Evolutionary conservation across 2,888 invertebrate genomes (phyloP).

Genomic region (Augiades crinisus): DNA sequence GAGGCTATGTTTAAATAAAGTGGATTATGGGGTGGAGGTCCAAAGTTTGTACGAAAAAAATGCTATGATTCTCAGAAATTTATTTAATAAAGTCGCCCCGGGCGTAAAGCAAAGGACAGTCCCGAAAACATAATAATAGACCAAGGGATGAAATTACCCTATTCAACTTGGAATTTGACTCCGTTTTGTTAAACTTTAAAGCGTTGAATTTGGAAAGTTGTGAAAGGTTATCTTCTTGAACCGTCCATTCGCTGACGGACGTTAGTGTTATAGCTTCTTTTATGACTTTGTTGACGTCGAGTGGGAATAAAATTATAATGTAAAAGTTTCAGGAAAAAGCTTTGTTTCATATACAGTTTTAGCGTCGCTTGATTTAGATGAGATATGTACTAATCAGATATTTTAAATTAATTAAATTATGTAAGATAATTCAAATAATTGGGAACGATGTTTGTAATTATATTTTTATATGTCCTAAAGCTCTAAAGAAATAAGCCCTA

Average conservation of each 20-base stretch:
- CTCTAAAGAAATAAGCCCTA: no score
- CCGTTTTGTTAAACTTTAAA: slow-evolving; percentile 18
- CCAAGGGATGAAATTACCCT: slow-evolving; percentile 19
- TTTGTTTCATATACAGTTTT: no score
- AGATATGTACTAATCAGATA: no score
- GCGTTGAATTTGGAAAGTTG: slow-evolving; percentile 21
- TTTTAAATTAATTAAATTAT: no score
- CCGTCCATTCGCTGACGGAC: slow-evolving; percentile 8
- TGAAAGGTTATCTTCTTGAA: slow-evolving; percentile 26
- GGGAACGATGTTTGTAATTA: no score
- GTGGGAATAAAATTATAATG: no score
- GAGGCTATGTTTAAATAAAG: no score
- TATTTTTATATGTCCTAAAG: no score
- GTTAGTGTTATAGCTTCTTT: slow-evolving; percentile 17
- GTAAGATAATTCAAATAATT: no score
- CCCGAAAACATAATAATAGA: slow-evolving; percentile 17
- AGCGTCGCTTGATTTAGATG: no score
- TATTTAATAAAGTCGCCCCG: not conserved
- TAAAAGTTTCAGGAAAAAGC: no score
- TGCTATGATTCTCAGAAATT: not conserved
- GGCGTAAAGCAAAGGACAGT: not conserved
- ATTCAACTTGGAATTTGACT: slow-evolving; percentile 20
- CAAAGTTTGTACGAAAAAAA: not conserved
- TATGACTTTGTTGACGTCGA: slow-evolving; percentile 7
- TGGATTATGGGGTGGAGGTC: no score